Evolutionary conservation across 2,888 invertebrate genomes (phyloP), one percentile per base, ranked within the genome.

Genomic region (Cheiracanthium punctorium): DNA sequence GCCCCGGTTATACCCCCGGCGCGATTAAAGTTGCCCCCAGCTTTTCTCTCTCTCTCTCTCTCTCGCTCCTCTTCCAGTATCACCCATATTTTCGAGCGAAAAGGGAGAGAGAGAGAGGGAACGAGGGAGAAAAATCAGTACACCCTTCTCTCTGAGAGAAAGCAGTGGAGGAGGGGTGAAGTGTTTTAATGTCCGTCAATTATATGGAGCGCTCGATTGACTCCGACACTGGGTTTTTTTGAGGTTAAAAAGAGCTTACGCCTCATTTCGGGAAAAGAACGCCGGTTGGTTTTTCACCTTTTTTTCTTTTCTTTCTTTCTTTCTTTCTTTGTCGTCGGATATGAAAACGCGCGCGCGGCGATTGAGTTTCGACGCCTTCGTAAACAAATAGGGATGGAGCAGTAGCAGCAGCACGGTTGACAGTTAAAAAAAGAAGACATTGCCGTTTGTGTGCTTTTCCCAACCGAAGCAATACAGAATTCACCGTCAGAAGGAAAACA

Each of bases 161-260:
- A 37, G 37, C 29, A 10, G 10, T 69, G 69, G 33, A 69, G 33
- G 17, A 17, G 43, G 41, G 28, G 72, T n/a, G n/a, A n/a, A n/a
- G 67, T 67, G 67, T 85, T 85, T 85, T 79, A 79, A 85, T 79
- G 74, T 85, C 74, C 74, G 69, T 85, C 79, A 85, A 79, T 85
- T 80, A 85, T 58, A 30, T 65, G 67, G 72, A 48, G 79, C 71
- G 79, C 74, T 79, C 77, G 82, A 84, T 84, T 77, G 82, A 84
- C 82, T 84, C 77, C 48, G 52, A 64, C 70, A 32, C n/a, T 67
- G 71, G 30, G 14, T 70, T 79, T 41, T 43, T 71, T 80, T 79
- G 64, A 72, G 29, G 73, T n/a, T 64, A 58, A 43, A 70, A 64
- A 65, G 29, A 65, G 37, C 24, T 32, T 30, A 81, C 74, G 81